phyloP scores from a whole-genome alignment of 2,888 invertebrate species.

The Aleiodes testaceus region DNA sequence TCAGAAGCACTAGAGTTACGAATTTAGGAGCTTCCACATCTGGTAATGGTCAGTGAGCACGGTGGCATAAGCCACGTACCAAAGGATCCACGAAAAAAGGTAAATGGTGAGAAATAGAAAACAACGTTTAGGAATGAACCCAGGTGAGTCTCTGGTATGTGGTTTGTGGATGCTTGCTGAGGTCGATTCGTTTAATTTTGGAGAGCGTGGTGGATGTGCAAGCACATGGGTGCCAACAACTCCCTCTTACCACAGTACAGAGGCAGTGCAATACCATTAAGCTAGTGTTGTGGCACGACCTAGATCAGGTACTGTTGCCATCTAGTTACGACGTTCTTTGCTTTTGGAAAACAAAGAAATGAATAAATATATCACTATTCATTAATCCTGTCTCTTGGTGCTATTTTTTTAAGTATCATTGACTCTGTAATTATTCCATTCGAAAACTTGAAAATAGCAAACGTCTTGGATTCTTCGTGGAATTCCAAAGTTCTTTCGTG shows the following conservation, averaged over 20 bases:
- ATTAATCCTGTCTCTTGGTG: background rate
- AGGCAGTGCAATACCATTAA: constrained; percentile 53
- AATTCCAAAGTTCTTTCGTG: constrained; percentile 13
- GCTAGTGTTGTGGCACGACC: constrained; percentile 42
- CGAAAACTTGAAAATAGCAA: constrained; percentile 25
- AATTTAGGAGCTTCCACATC: constrained; percentile 26
- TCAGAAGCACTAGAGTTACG: constrained; percentile 4
- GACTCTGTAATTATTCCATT: constrained; percentile 15
- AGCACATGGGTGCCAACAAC: constrained; percentile 47
- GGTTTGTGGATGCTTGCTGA: constrained; percentile 36
- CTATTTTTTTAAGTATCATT: constrained; percentile 10
- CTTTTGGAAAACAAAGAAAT: background rate
- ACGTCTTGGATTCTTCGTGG: constrained; percentile 26
- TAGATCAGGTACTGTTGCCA: constrained; percentile 43
- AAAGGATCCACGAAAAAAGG: background rate
- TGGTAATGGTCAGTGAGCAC: background rate
- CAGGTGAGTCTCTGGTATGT: constrained; percentile 40
- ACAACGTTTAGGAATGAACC: constrained; percentile 41
- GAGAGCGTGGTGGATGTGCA: constrained; percentile 36
- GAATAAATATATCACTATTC: too few species aligned
- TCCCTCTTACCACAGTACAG: constrained; percentile 36
- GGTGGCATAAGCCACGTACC: constrained; percentile 22
- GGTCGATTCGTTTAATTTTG: constrained; percentile 54
- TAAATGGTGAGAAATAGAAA: constrained; percentile 33
- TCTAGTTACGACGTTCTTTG: constrained; percentile 8